Evolutionary conservation across 2,888 invertebrate species (phyloP).

Genomic region (Pseudoips prasinana): DNA sequence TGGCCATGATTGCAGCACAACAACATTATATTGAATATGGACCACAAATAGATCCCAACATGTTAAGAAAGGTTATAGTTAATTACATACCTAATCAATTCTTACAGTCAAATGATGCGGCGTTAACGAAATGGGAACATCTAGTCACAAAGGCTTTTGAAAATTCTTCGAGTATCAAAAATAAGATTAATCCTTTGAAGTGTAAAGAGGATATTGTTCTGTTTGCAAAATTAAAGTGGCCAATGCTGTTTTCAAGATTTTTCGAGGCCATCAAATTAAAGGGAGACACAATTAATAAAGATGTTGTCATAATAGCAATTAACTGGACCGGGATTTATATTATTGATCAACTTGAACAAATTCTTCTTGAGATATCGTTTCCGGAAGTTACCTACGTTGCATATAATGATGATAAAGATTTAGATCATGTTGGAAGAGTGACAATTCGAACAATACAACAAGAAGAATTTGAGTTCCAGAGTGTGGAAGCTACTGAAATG

Average conservation of each 20-base stretch:
- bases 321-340: conserved; percentile 97
- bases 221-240: conserved; percentile 96
- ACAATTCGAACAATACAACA: conserved; percentile 91
- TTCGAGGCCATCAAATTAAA: conserved; percentile 93
- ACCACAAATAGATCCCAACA: conserved; percentile 83
- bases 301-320: conserved; percentile 94
- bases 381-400: conserved; percentile 92
- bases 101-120: conserved; percentile 83
- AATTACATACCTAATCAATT: conserved; percentile 92
- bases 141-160: conserved; percentile 87
- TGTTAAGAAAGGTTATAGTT: conserved; percentile 86
- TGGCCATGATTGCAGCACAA: conserved; percentile 94
- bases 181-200: conserved; percentile 83
- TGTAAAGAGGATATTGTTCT: conserved; percentile 96
- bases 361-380: conserved; percentile 92
- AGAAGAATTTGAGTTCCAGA: conserved; percentile 95
- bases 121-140: conserved; percentile 87
- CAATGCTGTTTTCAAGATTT: conserved; percentile 95
- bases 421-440: conserved; percentile 83
- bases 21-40: conserved; percentile 95
- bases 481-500: conserved; percentile 93
- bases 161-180: conserved; percentile 87
- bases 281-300: conserved; percentile 84
- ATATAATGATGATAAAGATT: conserved; percentile 75
- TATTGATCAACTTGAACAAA: conserved; percentile 95